Evolutionary conservation across 2,888 invertebrate species (phyloP), one percentile per base, ranked within the genome.

Genomic region (Hypercompe scribonia): DNA sequence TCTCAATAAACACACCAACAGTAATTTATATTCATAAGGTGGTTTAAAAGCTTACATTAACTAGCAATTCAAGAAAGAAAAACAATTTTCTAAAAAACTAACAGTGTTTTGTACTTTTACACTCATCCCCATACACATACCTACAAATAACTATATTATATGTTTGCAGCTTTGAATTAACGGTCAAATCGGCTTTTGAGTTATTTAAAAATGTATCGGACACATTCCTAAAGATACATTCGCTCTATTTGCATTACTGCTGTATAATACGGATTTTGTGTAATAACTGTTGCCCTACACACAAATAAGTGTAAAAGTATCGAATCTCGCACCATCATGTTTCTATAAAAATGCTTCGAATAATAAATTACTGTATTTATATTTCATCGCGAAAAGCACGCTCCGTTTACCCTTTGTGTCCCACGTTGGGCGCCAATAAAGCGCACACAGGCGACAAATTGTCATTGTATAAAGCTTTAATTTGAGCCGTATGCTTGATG

Each of bases 401-500:
- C 67, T 77, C 72, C 75, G 76, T 69, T 76, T 77, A 85, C 75
- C 81, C 80, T 83, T 83, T 80, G 78, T 73, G 86, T 78, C 85
- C 87, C 88, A 83, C 85, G 89, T 87, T 88, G 90, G 89, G 91
- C 88, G 90, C 89, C 92, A 92, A 89, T 90, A 85, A 87, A 89
- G 86, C 81, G 80, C 80, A 85, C 82, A 85, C 86, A 83, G 82
- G 87, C 87, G 88, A 84, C 87, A 91, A 92, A 91, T 90, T 87
- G 85, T 80, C 87, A 87, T 86, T 88, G 88, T 89, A 87, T 90
- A 86, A 90, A 91, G 91, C 91, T 94, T 94, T 93, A 93, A 94
- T 93, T 93, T 89, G 88, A 89, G 88, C 85, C 91, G 91, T 91
- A 90, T 91, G 93, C 88, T 91, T 89, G 90, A 91, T 92, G 91